A percentile compares a stretch with the other conserved stretches of the same genome.
Evolutionary conservation across 2,113 vertebrate species (phyloP).

Genomic region (Scomber japonicus): DNA sequence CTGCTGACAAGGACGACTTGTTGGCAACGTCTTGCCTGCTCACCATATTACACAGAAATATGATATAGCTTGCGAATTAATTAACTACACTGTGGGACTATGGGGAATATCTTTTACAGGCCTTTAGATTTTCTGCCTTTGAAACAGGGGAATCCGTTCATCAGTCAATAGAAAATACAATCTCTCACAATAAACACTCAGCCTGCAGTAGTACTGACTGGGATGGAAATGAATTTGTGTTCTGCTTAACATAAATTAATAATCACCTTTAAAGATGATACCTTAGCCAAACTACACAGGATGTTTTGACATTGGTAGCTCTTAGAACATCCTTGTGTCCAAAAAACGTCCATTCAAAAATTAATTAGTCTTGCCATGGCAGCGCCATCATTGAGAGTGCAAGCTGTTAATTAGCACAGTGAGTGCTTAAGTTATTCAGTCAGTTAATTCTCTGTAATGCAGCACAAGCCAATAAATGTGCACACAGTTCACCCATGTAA

Average conservation of each 20-base stretch:
- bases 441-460: slow-evolving; percentile 76
- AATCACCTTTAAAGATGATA: slow-evolving; percentile 51
- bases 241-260: slow-evolving; percentile 39
- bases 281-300: slow-evolving; percentile 43
- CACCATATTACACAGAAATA: slow-evolving; percentile 41
- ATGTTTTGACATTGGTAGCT: slow-evolving; percentile 69
- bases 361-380: slow-evolving; percentile 78
- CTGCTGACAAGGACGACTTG: slow-evolving; percentile 61
- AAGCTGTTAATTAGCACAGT: slow-evolving; percentile 79
- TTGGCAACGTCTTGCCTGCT: slow-evolving; percentile 53
- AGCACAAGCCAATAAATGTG: slow-evolving; percentile 65
- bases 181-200: slow-evolving; percentile 32
- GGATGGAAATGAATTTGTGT: slow-evolving; percentile 47
- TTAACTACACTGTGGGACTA: slow-evolving; percentile 27
- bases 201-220: slow-evolving; percentile 35
- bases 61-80: slow-evolving; percentile 51
- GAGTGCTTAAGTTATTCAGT: slow-evolving; percentile 77
- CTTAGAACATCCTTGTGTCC: slow-evolving; percentile 68
- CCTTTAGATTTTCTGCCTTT: slow-evolving; percentile 36
- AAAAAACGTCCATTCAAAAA: slow-evolving; percentile 76
- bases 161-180: slow-evolving; percentile 25
- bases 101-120: slow-evolving; percentile 38
- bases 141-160: slow-evolving; percentile 34
- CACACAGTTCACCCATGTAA: slow-evolving; percentile 42
- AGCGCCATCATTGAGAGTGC: slow-evolving; percentile 67